phyloP scores from a whole-genome alignment of 2,888 invertebrate species.

The Ephialtes manifestator region DNA sequence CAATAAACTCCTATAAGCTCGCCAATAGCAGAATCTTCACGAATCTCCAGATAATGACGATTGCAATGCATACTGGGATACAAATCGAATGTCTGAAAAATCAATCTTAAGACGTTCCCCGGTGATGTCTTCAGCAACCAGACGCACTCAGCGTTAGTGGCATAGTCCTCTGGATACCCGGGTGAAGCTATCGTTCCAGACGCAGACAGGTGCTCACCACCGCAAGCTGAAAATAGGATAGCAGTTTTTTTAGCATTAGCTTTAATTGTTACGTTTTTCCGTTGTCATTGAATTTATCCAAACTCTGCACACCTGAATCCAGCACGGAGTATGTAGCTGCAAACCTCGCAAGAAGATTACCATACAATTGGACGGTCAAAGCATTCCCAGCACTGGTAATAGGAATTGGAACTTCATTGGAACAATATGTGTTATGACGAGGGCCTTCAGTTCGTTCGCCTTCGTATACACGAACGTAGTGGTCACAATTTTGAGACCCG shows the following conservation, averaged over 20 bases:
- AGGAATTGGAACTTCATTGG: conserved; percentile 88
- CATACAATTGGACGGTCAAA: conserved; percentile 85
- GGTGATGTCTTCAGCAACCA: conserved; percentile 90
- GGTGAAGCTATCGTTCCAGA: conserved; percentile 91
- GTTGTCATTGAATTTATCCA: neutral
- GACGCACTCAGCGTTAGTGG: conserved; percentile 90
- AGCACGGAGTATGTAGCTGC: conserved; percentile 88
- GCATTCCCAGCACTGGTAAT: conserved; percentile 91
- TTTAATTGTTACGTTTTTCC: neutral
- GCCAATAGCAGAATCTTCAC: conserved; percentile 90
- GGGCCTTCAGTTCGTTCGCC: conserved; percentile 90
- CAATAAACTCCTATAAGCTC: conserved; percentile 91
- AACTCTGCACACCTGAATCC: conserved; percentile 86
- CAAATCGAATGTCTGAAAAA: conserved; percentile 90
- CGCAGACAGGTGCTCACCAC: conserved; percentile 88
- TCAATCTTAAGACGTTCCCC: conserved; percentile 91
- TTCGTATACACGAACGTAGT: conserved; percentile 88
- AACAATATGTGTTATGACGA: conserved; percentile 90
- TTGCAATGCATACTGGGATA: conserved; percentile 92
- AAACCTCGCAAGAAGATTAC: conserved; percentile 82
- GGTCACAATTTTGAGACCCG: conserved; percentile 57
- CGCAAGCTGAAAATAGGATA: conserved; percentile 88
- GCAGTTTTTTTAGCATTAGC: neutral
- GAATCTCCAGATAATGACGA: conserved; percentile 94
- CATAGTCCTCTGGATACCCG: conserved; percentile 91